A percentile compares a stretch with the other conserved stretches of the same genome.
Evolutionary conservation across 2,797 vertebrate genomes (phyloP).

Genomic region (Hippopotamyrus pictus): DNA sequence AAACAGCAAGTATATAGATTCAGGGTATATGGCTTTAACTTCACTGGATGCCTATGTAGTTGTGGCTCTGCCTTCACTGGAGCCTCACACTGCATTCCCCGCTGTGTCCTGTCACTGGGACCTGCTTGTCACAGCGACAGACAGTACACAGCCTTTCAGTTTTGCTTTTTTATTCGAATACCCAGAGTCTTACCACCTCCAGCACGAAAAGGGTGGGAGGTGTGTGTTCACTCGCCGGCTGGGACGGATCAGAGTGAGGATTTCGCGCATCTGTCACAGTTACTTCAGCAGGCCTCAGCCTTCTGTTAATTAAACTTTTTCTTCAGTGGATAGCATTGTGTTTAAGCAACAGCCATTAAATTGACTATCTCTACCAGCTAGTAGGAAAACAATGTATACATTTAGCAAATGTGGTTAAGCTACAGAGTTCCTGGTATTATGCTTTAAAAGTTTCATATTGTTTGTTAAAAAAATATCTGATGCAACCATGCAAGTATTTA

Average conservation of each 20-base stretch:
- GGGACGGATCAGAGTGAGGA: not conserved
- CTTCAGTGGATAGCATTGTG: not conserved
- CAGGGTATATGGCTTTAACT: not conserved
- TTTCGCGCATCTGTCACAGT: not conserved
- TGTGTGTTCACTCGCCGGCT: not conserved
- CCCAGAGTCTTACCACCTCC: not conserved
- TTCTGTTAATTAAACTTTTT: not conserved
- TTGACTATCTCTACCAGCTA: not conserved
- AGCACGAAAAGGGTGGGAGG: not conserved
- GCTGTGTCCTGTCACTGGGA: not conserved
- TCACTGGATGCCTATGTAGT: not conserved
- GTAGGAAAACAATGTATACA: not conserved
- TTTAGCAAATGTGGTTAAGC: not conserved
- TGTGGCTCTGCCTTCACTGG: not conserved
- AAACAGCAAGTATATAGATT: not conserved
- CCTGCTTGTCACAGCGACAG: not conserved
- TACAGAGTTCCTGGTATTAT: not conserved
- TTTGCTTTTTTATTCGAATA: not conserved
- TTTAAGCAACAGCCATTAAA: not conserved
- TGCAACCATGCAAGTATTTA: not conserved
- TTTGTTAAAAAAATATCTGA: not conserved
- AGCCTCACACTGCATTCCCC: not conserved
- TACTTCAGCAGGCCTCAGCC: not conserved
- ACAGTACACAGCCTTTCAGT: not conserved
- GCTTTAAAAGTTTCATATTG: not conserved